Percentiles rank a stretch among this genome's conserved stretches.
These are phyloP conservation scores for Trogon surrucura DNA, from an alignment of 2,113 vertebrate species.

Conservation along the genomic window DNA sequence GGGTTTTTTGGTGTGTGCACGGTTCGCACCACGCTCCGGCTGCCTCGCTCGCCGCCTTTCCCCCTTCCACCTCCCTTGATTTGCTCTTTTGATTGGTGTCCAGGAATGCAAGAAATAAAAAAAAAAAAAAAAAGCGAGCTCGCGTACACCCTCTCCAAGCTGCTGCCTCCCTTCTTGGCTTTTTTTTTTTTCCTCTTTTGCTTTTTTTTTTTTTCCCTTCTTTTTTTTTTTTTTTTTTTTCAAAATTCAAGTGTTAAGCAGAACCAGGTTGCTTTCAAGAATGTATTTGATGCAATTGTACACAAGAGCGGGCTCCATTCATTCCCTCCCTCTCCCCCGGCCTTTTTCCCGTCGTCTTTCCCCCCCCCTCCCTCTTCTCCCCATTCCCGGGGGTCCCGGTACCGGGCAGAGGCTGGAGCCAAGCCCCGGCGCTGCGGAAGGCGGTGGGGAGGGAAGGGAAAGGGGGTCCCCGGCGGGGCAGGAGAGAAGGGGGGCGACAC, in stretches of 20 bases:
- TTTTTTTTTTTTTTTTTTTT: neutral
- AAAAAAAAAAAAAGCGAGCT: neutral
- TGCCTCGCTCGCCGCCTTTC: neutral
- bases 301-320: slow-evolving; percentile 49
- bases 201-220: neutral
- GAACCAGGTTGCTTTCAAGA: slow-evolving; percentile 68
- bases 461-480: neutral
- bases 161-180: slow-evolving; percentile 34
- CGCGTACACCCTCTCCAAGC: slow-evolving; percentile 39
- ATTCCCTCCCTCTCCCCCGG: neutral
- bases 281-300: slow-evolving; percentile 52
- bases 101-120: slow-evolving; percentile 56
- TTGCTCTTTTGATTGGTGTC: slow-evolving; percentile 67
- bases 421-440: neutral
- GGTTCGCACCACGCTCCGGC: neutral
- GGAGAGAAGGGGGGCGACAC: too few relatives aligned
- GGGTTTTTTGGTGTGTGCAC: neutral
- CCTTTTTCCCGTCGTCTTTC: too few relatives aligned
- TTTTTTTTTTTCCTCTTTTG: neutral
- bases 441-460: neutral
- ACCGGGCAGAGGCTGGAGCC: neutral
- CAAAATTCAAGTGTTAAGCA: slow-evolving; percentile 52
- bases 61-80: slow-evolving; percentile 60
- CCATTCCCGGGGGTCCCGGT: neutral
- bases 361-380: neutral